Percentiles rank a stretch among this genome's conserved stretches.
phyloP scores from a whole-genome alignment of 2,797 vertebrate species.

The Acanthiza pusilla region DNA sequence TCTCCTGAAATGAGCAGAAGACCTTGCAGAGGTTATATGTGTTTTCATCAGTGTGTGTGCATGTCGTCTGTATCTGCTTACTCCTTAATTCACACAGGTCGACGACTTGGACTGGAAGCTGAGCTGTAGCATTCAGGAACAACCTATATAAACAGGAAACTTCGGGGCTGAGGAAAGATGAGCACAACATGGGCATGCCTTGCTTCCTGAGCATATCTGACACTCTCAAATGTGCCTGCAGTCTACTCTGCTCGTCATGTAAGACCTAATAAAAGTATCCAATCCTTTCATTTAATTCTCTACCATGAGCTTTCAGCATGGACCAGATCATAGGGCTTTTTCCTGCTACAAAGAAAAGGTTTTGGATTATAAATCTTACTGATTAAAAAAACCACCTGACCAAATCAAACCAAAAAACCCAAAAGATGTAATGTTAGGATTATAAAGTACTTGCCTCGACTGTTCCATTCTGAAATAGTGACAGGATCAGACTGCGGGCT shows the following conservation, averaged over 20 bases:
- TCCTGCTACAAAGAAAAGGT: neutral
- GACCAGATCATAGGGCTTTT: fast-evolving
- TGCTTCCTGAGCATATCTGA: neutral
- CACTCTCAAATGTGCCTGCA: neutral
- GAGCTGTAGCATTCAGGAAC: neutral
- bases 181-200: neutral
- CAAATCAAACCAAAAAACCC: neutral
- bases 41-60: neutral
- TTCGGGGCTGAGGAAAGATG: neutral
- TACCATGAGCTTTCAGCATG: neutral
- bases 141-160: neutral
- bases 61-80: neutral
- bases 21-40: neutral
- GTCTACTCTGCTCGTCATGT: neutral
- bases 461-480: neutral
- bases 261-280: neutral
- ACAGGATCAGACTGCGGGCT: neutral
- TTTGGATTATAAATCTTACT: neutral
- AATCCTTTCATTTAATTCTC: neutral
- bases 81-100: neutral
- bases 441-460: neutral
- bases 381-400: neutral
- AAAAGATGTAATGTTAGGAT: neutral
- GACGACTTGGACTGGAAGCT: neutral
- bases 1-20: neutral